phyloP scores from a whole-genome alignment of 2,888 invertebrate genomes.

The Epirrita christyi region DNA sequence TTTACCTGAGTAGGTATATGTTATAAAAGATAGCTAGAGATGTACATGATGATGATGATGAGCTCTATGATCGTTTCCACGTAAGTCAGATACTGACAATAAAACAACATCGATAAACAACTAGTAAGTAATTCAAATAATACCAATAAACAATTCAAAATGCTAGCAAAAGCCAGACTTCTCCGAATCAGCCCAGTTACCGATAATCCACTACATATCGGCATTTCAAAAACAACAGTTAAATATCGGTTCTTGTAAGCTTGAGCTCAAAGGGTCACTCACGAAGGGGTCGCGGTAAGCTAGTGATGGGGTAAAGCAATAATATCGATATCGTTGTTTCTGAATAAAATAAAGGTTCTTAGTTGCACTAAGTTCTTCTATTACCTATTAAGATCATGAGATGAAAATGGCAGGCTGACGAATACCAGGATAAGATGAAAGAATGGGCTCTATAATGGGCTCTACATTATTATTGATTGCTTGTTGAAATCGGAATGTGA shows the following conservation, averaged over 20 bases:
- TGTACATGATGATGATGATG: too few relatives aligned
- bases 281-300: background rate
- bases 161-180: conserved; percentile 10
- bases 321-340: background rate
- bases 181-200: conserved; percentile 11
- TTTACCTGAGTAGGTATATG: too few relatives aligned
- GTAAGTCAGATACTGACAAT: conserved; percentile 3
- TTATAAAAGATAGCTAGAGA: too few relatives aligned
- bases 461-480: too few relatives aligned
- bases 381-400: too few relatives aligned
- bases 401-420: too few relatives aligned
- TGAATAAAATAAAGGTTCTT: too few relatives aligned
- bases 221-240: background rate
- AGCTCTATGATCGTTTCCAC: background rate
- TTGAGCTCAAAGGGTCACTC: conserved; percentile 4
- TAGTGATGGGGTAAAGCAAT: background rate
- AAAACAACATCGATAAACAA: background rate
- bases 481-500: too few relatives aligned
- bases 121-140: background rate
- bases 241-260: conserved; percentile 9
- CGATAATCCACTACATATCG: conserved; percentile 4
- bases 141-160: conserved; percentile 4
- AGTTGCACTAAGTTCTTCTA: too few relatives aligned
- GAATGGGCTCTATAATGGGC: too few relatives aligned
- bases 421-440: too few relatives aligned